These are phyloP conservation scores for Apamea anceps DNA, from an alignment of 2,888 invertebrate genomes.

Conservation along the genomic window DNA sequence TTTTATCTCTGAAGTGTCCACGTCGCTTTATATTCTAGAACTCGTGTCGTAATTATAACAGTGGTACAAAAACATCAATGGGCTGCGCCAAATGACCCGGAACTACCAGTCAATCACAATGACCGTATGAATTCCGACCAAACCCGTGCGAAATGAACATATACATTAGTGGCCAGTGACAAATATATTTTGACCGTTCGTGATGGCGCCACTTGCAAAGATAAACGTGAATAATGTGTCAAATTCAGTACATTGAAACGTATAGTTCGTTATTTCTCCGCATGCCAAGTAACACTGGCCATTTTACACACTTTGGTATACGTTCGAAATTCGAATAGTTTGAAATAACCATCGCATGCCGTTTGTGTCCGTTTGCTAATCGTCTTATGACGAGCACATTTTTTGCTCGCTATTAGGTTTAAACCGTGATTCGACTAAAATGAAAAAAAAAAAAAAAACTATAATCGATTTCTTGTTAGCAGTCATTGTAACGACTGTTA, in stretches of 20 bases:
- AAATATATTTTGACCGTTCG: slow-evolving; percentile 16
- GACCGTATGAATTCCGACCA: slow-evolving; percentile 56
- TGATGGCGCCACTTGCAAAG: slow-evolving; percentile 13
- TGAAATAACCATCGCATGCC: slow-evolving; percentile 59
- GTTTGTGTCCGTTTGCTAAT: slow-evolving; percentile 75
- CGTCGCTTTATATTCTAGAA: slow-evolving; percentile 40
- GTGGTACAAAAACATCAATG: slow-evolving; percentile 75
- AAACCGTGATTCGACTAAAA: slow-evolving; percentile 71
- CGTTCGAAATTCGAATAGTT: slow-evolving; percentile 44
- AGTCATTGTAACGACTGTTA: slow-evolving; percentile 60
- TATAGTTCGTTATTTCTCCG: slow-evolving; percentile 14
- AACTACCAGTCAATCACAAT: slow-evolving; percentile 77
- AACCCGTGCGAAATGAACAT: slow-evolving; percentile 51
- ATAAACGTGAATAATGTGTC: not conserved
- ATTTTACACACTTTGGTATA: not conserved
- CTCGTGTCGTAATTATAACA: slow-evolving; percentile 63
- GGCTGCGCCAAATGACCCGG: slow-evolving; percentile 79
- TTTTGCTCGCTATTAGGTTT: slow-evolving; percentile 78
- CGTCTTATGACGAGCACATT: slow-evolving; percentile 80
- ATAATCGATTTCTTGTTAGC: slow-evolving; percentile 84
- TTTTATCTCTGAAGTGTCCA: slow-evolving; percentile 37
- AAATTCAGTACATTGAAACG: not conserved
- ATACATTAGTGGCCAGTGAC: not conserved
- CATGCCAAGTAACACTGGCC: slow-evolving; percentile 26
- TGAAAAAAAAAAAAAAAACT: slow-evolving; percentile 73